A percentile compares a stretch with the other conserved stretches of the same genome.
Evolutionary conservation across 2,113 vertebrate species (phyloP).

Genomic region (Capreolus pygargus): DNA sequence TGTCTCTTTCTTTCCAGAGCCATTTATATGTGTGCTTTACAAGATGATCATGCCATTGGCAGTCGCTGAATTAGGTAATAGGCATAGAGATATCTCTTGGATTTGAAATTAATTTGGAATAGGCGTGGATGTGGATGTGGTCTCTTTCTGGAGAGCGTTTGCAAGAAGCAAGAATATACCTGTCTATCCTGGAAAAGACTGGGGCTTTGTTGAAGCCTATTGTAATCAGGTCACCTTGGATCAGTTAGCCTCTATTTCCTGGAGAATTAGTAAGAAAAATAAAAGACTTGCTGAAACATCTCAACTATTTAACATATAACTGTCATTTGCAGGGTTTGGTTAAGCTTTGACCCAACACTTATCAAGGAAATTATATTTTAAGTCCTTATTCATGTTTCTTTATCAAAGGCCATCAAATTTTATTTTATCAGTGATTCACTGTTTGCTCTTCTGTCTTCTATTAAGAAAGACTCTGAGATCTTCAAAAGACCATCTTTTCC

Average conservation of each 20-base stretch:
- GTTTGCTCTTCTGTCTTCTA: neutral
- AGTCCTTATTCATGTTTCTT: constrained; percentile 16
- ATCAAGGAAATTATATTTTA: constrained; percentile 16
- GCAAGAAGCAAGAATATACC: neutral
- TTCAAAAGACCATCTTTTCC: constrained; percentile 12
- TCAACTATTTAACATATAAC: neutral
- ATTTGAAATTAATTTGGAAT: neutral
- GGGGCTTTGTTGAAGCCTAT: neutral
- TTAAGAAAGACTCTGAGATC: constrained; percentile 6
- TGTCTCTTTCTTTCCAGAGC: neutral
- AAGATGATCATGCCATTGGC: neutral
- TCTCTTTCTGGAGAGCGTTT: neutral
- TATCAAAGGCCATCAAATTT: constrained; percentile 11
- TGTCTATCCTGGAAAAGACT: neutral
- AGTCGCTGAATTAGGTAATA: neutral
- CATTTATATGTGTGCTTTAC: neutral
- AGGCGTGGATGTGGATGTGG: neutral
- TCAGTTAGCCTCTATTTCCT: neutral
- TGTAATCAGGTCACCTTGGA: neutral
- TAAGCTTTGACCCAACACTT: neutral
- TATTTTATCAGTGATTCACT: constrained; percentile 33
- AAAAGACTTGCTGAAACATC: neutral
- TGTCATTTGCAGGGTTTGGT: neutral
- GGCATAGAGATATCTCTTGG: neutral
- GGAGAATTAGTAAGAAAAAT: neutral